Conservation (phyloP, 2,888 invertebrate genomes). For the Andricus quercusramuli region DNA sequence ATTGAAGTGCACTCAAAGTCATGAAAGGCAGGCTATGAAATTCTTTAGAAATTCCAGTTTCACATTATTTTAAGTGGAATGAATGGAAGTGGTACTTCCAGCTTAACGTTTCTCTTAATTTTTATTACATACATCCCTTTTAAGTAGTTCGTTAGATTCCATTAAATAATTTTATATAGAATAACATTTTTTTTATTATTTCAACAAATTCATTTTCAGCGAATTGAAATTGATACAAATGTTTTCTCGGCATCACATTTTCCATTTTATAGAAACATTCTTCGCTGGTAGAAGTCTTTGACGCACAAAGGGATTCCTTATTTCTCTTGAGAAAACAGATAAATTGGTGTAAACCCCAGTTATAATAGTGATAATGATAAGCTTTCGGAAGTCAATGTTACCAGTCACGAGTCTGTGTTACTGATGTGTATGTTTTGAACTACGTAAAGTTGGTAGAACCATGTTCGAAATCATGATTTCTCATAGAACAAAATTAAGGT, state of each 20-base stretch:
- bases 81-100: constrained; percentile 19
- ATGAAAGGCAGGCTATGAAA: constrained; percentile 3
- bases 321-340: neutral
- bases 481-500: too few relatives aligned
- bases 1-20: constrained; percentile 1
- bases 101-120: constrained; percentile 23
- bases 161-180: neutral
- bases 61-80: constrained; percentile 40
- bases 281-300: neutral
- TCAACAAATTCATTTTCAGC: neutral
- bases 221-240: neutral
- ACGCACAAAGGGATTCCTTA: neutral
- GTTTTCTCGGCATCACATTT: neutral
- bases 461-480: too few relatives aligned
- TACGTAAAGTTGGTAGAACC: too few relatives aligned
- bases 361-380: constrained; percentile 13
- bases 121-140: constrained; percentile 21
- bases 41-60: constrained; percentile 33
- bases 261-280: neutral
- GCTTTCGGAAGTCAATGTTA: constrained; percentile 10
- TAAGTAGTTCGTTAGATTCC: neutral
- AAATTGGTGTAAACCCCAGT: neutral
- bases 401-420: neutral
- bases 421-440: neutral
- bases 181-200: neutral